Percentiles rank a stretch among this genome's conserved stretches.
phyloP scores from a whole-genome alignment of 1,140 invertebrate genomes.

The Hyphantria cunea region DNA sequence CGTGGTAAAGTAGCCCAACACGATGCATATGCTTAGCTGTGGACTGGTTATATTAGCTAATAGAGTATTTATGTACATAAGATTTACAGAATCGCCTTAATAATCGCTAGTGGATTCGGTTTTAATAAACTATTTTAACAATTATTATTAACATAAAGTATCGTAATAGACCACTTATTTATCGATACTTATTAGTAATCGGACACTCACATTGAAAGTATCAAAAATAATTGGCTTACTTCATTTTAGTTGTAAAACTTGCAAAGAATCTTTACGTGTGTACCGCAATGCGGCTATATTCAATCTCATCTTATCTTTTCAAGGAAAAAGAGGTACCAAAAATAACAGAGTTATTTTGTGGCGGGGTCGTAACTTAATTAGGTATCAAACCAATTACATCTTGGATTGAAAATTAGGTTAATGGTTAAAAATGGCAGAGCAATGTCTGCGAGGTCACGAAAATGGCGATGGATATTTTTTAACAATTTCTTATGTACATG shows the following conservation, averaged over 20 bases:
- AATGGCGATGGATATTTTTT: neutral
- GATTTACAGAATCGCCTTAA: too few relatives aligned
- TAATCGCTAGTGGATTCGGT: too few relatives aligned
- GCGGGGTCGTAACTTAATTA: neutral
- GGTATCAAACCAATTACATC: slow-evolving; percentile 8
- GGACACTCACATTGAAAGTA: too few relatives aligned
- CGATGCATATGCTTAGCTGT: too few relatives aligned
- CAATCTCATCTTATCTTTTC: slow-evolving; percentile 18
- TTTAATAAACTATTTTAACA: too few relatives aligned
- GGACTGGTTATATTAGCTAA: too few relatives aligned
- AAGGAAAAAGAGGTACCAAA: neutral
- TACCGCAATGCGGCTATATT: slow-evolving; percentile 25
- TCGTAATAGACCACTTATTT: too few relatives aligned
- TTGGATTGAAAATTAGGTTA: slow-evolving; percentile 3
- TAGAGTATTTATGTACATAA: too few relatives aligned
- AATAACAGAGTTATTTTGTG: slow-evolving; percentile 1
- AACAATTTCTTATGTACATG: neutral
- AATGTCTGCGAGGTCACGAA: neutral
- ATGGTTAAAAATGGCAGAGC: neutral
- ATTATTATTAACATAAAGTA: too few relatives aligned
- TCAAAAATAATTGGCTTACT: too few relatives aligned
- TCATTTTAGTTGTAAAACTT: slow-evolving; percentile 2
- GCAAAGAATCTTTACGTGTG: slow-evolving; percentile 3
- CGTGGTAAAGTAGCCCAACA: too few relatives aligned
- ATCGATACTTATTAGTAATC: too few relatives aligned